Evolutionary conservation across 2,797 vertebrate species (phyloP).

Genomic region (Urophycis tenuis): DNA sequence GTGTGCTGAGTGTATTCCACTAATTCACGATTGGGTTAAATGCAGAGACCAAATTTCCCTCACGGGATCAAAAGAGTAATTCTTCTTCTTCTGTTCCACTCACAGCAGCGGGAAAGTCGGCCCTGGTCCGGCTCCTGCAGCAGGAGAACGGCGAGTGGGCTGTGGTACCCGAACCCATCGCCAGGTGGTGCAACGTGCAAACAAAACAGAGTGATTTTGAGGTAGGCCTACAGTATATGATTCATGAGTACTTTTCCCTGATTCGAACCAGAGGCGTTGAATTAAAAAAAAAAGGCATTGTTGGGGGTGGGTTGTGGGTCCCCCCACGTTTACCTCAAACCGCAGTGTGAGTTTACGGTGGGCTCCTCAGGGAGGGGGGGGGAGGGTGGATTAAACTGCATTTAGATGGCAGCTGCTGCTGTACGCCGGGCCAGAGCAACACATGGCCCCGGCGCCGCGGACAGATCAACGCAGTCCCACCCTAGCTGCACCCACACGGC

Average conservation of each 20-base stretch:
- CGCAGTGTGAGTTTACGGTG: too few species aligned
- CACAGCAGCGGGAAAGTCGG: constrained; percentile 86
- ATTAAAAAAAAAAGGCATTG: background rate
- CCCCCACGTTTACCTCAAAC: too few species aligned
- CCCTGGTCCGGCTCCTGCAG: constrained; percentile 83
- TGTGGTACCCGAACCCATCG: constrained; percentile 87
- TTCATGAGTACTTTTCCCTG: background rate
- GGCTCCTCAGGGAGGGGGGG: background rate
- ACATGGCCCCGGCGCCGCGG: constrained; percentile 37
- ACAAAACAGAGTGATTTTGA: constrained; percentile 72
- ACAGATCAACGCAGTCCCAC: constrained; percentile 10
- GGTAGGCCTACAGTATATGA: constrained; percentile 53
- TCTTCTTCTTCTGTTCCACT: background rate
- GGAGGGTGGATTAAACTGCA: constrained; percentile 22
- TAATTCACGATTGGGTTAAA: too few species aligned
- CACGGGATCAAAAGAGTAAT: too few species aligned
- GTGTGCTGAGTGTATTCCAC: too few species aligned
- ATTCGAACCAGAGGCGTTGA: too few species aligned
- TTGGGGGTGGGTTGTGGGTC: background rate
- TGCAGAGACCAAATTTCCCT: too few species aligned
- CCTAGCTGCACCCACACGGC: background rate
- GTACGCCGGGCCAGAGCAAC: constrained; percentile 35
- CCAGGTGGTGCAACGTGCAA: constrained; percentile 92
- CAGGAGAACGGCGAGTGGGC: constrained; percentile 80
- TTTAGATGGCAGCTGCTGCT: constrained; percentile 63